A percentile compares a stretch with the other conserved stretches of the same genome.
These are phyloP conservation scores for Mustelus asterias DNA, from an alignment of 2,113 vertebrate species.

Conservation along the genomic window DNA sequence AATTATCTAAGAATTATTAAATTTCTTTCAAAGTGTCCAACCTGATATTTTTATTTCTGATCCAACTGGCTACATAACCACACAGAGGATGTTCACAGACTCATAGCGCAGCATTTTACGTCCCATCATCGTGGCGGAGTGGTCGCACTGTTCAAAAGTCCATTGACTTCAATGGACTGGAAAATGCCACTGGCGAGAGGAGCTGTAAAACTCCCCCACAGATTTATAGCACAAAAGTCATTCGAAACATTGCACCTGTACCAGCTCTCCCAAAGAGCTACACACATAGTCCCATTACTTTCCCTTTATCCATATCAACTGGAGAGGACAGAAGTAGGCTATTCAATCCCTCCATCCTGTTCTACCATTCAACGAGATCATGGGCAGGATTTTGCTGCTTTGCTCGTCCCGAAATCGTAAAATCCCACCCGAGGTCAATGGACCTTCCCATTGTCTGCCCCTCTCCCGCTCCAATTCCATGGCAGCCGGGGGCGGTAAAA, in stretches of 20 bases:
- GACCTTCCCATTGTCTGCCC: too few relatives aligned
- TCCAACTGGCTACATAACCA: not conserved
- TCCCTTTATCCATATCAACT: not conserved
- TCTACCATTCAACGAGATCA: not conserved
- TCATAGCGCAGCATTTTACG: too few relatives aligned
- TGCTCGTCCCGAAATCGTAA: too few relatives aligned
- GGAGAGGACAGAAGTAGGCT: not conserved
- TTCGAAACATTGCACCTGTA: not conserved
- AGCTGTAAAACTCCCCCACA: too few relatives aligned
- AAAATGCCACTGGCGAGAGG: too few relatives aligned
- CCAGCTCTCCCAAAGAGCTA: not conserved
- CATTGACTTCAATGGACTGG: too few relatives aligned
- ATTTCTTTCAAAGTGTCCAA: not conserved
- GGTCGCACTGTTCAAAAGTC: too few relatives aligned
- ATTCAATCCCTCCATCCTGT: not conserved
- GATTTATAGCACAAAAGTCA: not conserved
- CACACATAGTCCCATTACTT: not conserved
- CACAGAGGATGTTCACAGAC: not conserved
- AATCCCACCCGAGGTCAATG: too few relatives aligned
- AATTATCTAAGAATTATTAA: not conserved
- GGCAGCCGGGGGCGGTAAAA: too few relatives aligned
- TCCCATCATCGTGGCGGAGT: too few relatives aligned
- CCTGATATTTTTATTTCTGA: not conserved
- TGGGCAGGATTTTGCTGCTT: not conserved
- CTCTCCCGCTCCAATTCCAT: too few relatives aligned